Percentiles rank a stretch among this genome's conserved stretches.
phyloP scores from a whole-genome alignment of 2,113 vertebrate species.

The Lynx canadensis region DNA sequence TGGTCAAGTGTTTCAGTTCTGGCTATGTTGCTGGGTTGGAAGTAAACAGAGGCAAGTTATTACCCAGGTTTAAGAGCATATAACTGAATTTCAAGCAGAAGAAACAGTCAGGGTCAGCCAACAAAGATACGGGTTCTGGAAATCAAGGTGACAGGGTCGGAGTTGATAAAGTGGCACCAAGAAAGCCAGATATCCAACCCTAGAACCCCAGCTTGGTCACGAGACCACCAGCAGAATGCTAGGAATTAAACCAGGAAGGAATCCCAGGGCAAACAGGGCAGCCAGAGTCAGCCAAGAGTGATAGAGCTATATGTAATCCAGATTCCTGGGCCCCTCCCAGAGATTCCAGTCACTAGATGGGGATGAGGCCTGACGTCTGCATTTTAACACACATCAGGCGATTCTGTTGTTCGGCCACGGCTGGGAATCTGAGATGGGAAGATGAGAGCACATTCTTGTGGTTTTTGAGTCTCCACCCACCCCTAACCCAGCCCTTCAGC shows the following conservation, averaged over 20 bases:
- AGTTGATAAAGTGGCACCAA: too few species aligned
- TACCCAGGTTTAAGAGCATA: background rate
- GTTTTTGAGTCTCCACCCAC: background rate
- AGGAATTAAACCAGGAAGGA: background rate
- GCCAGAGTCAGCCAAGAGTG: background rate
- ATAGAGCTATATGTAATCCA: background rate
- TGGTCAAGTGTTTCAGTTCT: background rate
- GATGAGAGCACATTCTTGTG: background rate
- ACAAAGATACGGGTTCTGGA: too few species aligned
- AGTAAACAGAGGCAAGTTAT: background rate
- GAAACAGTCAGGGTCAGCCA: too few species aligned
- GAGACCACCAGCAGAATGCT: background rate
- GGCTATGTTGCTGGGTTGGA: background rate
- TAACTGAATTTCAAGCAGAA: background rate
- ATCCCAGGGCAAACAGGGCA: background rate
- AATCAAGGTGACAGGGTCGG: background rate
- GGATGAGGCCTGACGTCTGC: background rate
- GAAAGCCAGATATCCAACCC: rapidly evolving
- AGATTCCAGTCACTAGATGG: background rate
- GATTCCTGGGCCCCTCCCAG: background rate
- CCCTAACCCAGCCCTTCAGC: background rate
- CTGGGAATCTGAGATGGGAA: rapidly evolving
- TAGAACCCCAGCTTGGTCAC: too few species aligned
- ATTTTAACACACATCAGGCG: rapidly evolving
- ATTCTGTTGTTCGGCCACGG: background rate